Base-by-base conservation (phyloP, 2,113 vertebrate genomes). In the Austrofundulus limnaeus region DNA sequence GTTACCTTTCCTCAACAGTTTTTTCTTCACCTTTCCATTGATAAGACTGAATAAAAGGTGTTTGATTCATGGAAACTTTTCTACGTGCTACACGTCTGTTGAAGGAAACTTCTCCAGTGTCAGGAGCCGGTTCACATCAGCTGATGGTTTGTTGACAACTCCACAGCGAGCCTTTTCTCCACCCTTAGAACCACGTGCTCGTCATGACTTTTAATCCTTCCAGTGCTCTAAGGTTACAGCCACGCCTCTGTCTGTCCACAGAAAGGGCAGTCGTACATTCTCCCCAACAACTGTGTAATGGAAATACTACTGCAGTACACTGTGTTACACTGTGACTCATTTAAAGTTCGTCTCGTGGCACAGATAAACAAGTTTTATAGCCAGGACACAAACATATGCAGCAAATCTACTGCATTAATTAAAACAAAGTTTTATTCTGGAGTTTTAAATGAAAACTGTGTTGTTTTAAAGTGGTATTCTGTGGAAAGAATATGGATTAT, bases 111-210 rank as follows among this genome's bases (percentile, higher is more conserved):
- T 69, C 56, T 56, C 38, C 34, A 37, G 59, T 70, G n/a, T 28
- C 28, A 51, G 28, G 47, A 50, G 42, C 64, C 55, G 5, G 61
- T 64, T 46, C 71, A 72, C 37, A 17, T 39, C 14, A 5, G 59
- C 69, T 88, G 85, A 90, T 81, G 75, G 51, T 82, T 72, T 88
- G 86, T 90, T 91, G 82, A 85, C 85, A 83, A 48, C 51, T 80
- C 85, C 87, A 77, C 80, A 75, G 43, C 34, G 50, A 61, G 86
- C 20, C 71, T 38, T 64, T 53, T 81, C 83, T 72, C 88, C 88
- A 70, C 86, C 87, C 81, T 66, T 61, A 14, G 31, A 61, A 84
- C 78, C 89, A 88, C 73, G 84, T 87, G 86, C 70, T 68, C 60
- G 70, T 88, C 80, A 83, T 25, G 58, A 57, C 60, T 71, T 48